Conservation (phyloP, 2,888 invertebrate genomes). For the Caenorhabditis virilis region DNA sequence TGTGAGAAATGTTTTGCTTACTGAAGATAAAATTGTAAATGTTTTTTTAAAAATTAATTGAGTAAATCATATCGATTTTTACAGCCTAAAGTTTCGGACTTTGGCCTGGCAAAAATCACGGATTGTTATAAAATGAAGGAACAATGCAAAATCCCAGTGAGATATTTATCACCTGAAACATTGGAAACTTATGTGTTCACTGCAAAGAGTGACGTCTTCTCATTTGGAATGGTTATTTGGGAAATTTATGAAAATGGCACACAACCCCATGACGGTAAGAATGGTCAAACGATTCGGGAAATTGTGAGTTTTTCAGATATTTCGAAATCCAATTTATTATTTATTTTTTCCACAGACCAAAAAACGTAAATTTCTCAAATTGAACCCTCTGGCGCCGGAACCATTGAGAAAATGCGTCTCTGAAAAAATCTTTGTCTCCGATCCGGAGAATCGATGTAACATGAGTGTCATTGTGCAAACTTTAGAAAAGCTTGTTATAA, state of each 20-base stretch:
- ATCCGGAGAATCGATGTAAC: constrained; percentile 31
- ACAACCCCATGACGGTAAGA: constrained; percentile 30
- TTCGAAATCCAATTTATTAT: neutral
- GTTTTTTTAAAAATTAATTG: neutral
- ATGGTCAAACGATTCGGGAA: constrained; percentile 17
- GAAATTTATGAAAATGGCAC: constrained; percentile 28
- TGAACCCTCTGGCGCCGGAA: constrained; percentile 13
- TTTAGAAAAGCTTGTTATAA: neutral
- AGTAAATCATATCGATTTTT: neutral
- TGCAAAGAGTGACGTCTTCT: constrained; percentile 27
- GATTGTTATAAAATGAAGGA: constrained; percentile 12
- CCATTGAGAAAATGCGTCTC: constrained; percentile 10
- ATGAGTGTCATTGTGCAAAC: constrained; percentile 10
- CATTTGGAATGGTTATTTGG: constrained; percentile 36
- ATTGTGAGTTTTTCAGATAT: constrained; percentile 1
- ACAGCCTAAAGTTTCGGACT: constrained; percentile 17
- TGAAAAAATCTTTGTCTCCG: constrained; percentile 21
- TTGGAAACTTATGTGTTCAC: constrained; percentile 15
- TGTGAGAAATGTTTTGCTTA: constrained; percentile 9
- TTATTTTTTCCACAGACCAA: constrained; percentile 10
- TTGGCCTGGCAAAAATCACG: constrained; percentile 5
- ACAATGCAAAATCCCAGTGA: constrained; percentile 9
- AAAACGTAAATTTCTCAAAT: constrained; percentile 21
- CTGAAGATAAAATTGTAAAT: constrained; percentile 9
- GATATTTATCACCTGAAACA: constrained; percentile 32